Conservation (phyloP, 1,140 invertebrate species). For the Daktulosphaira vitifoliae region DNA sequence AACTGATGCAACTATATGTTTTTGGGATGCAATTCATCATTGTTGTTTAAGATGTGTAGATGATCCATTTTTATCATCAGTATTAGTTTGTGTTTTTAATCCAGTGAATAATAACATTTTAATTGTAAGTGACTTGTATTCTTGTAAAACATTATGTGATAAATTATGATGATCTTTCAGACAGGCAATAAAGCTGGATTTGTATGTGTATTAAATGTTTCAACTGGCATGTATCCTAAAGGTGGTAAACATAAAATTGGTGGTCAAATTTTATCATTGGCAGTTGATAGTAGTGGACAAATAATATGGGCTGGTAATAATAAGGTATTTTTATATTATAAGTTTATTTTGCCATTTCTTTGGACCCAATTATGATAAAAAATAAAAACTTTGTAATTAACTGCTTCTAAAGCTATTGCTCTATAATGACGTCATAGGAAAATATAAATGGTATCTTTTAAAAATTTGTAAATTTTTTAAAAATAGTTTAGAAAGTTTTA, state of each 20-base stretch:
- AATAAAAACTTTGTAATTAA: not conserved
- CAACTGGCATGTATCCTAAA: slow-evolving; percentile 71
- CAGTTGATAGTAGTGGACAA: slow-evolving; percentile 67
- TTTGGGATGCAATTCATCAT: slow-evolving; percentile 58
- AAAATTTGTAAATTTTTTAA: too few species aligned
- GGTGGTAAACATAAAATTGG: slow-evolving; percentile 65
- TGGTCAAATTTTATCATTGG: slow-evolving; percentile 62
- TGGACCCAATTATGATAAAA: not conserved
- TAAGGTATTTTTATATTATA: slow-evolving; percentile 49
- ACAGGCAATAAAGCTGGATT: slow-evolving; percentile 68
- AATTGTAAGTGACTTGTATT: slow-evolving; percentile 59
- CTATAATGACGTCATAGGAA: too few species aligned
- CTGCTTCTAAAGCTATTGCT: too few species aligned
- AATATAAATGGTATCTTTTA: too few species aligned
- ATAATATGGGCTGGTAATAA: slow-evolving; percentile 79
- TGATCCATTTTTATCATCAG: slow-evolving; percentile 55
- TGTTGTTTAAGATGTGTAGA: slow-evolving; percentile 56
- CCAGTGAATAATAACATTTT: slow-evolving; percentile 84
- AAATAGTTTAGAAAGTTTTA: too few species aligned
- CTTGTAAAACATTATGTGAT: slow-evolving; percentile 3
- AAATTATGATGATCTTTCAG: slow-evolving; percentile 41
- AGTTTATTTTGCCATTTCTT: not conserved
- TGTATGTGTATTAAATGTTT: slow-evolving; percentile 73
- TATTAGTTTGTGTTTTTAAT: slow-evolving; percentile 71
- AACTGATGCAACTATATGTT: slow-evolving; percentile 61